Conservation (phyloP, 2,888 invertebrate species). For the Brachyopa scutellaris region DNA sequence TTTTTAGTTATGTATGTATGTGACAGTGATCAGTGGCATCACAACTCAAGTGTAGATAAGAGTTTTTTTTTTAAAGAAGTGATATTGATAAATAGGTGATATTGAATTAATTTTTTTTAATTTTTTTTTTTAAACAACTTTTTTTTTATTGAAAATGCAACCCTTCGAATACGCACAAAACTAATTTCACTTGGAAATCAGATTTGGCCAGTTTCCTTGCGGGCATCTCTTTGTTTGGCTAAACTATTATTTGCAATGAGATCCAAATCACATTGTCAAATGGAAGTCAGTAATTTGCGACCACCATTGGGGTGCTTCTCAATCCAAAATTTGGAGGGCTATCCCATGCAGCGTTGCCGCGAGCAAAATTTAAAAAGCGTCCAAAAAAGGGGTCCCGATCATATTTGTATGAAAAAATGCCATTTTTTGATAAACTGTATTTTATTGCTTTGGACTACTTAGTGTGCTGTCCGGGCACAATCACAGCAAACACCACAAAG, state of each 20-base stretch:
- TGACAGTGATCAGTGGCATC: slow-evolving; percentile 5
- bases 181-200: slow-evolving; percentile 79
- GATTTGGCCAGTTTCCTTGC: slow-evolving; percentile 82
- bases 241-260: slow-evolving; percentile 98
- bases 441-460: too few relatives aligned
- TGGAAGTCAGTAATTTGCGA: slow-evolving; percentile 91
- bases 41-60: slow-evolving; percentile 17
- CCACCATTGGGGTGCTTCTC: slow-evolving; percentile 96
- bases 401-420: too few relatives aligned
- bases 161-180: slow-evolving; percentile 14
- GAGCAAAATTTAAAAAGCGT: too few relatives aligned
- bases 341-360: too few relatives aligned
- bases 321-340: slow-evolving; percentile 94
- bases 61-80: not conserved
- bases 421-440: too few relatives aligned
- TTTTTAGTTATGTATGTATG: too few relatives aligned
- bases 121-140: slow-evolving; percentile 32
- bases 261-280: slow-evolving; percentile 98
- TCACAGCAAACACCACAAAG: too few relatives aligned
- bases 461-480: too few relatives aligned
- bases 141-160: slow-evolving; percentile 52
- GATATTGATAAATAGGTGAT: too few relatives aligned
- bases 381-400: too few relatives aligned
- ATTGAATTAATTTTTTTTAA: too few relatives aligned
- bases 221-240: slow-evolving; percentile 85